Evolutionary conservation across 2,888 invertebrate species (phyloP), one percentile per base, ranked within the genome.

Genomic region (Schrankia costaestrigalis): DNA sequence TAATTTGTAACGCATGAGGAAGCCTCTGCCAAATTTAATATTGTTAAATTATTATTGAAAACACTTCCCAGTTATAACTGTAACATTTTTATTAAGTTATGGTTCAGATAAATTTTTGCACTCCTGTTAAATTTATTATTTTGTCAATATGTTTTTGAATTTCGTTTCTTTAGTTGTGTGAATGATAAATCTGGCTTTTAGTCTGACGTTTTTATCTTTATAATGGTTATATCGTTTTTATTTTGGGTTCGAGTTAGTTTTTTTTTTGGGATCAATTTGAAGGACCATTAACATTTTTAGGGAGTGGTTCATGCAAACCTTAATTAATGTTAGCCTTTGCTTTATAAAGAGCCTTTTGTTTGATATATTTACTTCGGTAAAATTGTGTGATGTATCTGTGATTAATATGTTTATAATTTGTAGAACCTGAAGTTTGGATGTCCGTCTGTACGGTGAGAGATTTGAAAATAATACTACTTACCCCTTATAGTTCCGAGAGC

Each of bases 121-220:
- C 18, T 25, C 23, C n/a, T 10, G 28, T 11, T 11, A 31, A 33
- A 28, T 34, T 31, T n/a, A n/a, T 46, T 6, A 28, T 38, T 50
- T 35, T 39, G 19, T 23, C 39, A 38, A 35, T 32, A 22, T 23
- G 26, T 40, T 45, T 28, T 39, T 46, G 46, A 26, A 41, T 52
- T 35, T 33, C 31, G 30, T 59, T 49, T 41, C 54, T 64, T 68
- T 62, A 56, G 62, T 62, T 57, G 58, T 35, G 25, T 32, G 22
- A 49, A 45, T 52, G 41, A 61, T 63, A 65, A 66, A 71, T 71
- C 56, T 63, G 46, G 31, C 41, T 49, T 52, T 54, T 36, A 26
- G 38, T 36, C 26, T 9, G 50, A 47, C 46, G 32, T 28, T 47
- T 46, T 24, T 45, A 37, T 54, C 55, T 49, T 49, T 35, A 29